These are phyloP conservation scores for Bovichtus diacanthus DNA, from an alignment of 2,797 vertebrate genomes.

Conservation along the genomic window DNA sequence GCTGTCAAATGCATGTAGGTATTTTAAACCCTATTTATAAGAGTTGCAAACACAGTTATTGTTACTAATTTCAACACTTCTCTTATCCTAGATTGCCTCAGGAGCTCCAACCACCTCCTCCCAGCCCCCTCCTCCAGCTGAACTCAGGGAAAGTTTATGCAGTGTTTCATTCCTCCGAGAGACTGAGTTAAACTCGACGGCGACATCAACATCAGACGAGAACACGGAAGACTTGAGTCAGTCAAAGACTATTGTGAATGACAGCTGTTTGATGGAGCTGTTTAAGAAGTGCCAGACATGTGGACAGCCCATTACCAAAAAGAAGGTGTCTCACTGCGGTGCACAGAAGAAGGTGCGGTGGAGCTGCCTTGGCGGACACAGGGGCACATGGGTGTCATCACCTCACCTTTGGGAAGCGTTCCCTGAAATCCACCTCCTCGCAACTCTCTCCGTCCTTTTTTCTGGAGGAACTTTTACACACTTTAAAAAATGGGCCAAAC, in stretches of 20 bases:
- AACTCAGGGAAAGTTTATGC: neutral
- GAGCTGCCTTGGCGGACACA: conserved; percentile 33
- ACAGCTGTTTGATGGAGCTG: conserved; percentile 47
- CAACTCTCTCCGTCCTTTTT: conserved; percentile 18
- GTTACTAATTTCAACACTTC: neutral
- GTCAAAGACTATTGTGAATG: conserved; percentile 38
- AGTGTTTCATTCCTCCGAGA: neutral
- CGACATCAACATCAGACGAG: neutral
- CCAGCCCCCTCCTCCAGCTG: neutral
- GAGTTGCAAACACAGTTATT: neutral
- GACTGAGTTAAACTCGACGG: neutral
- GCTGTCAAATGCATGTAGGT: neutral
- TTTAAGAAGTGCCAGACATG: conserved; percentile 37
- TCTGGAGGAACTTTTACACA: conserved; percentile 30
- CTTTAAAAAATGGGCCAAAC: conserved; percentile 32
- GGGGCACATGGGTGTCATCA: conserved; percentile 34
- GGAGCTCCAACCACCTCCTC: neutral
- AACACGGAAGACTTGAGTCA: neutral
- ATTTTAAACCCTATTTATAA: neutral
- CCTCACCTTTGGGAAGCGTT: conserved; percentile 31
- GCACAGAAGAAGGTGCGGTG: conserved; percentile 35
- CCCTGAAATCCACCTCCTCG: conserved; percentile 37
- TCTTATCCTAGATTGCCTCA: neutral
- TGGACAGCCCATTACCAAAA: conserved; percentile 27
- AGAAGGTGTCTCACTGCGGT: conserved; percentile 27